Base-by-base conservation (phyloP, 2,888 invertebrate species). In the Hesperia comma region DNA sequence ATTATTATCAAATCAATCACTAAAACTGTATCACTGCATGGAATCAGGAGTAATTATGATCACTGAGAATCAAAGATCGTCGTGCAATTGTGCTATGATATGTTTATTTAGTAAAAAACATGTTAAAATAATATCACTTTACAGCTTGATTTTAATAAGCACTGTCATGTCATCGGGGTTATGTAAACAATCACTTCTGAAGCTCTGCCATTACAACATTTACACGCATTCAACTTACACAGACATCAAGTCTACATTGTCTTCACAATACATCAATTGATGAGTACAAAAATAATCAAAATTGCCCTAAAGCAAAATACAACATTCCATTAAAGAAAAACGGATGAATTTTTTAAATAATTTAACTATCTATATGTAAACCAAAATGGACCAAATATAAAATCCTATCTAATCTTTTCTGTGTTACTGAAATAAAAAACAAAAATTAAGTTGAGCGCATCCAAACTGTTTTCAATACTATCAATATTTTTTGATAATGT, bases 351-450 rank as follows among this genome's bases (percentile, higher is more conserved):
- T 71, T 77, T 71, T 69, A 80, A 81, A 80, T 77, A 81, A 83
- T 82, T 84, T 75, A 68, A 75, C 83, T 85, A 84, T 77, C 80
- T 83, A 83, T 81, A 62, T 74, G 72, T 70, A 78, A 78, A 81
- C 72, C 40, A 75, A 76, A 80, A 77, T 75, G 74, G 76, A 78
- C 75, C 70, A 75, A 79, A 75, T 70, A 76, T 73, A 68, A 74
- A 78, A 78, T 73, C 71, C 76, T 80, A 81, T 76, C 80, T 81
- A 82, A 78, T 21, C 51, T 14, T 15, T 49, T 26, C 10, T 19
- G 1, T 26, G 6, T 51, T 8, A 63, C 15, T 63, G 56, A 57
- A 21, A 61, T 33, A 53, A 51, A 53, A 51, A 43, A 26, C 5
- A 26, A 46, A 61, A 37, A 19, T 15, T 40, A 19, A 2, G 19